These are phyloP conservation scores for Asbolus verrucosus DNA, from an alignment of 1,140 invertebrate species.

Conservation along the genomic window DNA sequence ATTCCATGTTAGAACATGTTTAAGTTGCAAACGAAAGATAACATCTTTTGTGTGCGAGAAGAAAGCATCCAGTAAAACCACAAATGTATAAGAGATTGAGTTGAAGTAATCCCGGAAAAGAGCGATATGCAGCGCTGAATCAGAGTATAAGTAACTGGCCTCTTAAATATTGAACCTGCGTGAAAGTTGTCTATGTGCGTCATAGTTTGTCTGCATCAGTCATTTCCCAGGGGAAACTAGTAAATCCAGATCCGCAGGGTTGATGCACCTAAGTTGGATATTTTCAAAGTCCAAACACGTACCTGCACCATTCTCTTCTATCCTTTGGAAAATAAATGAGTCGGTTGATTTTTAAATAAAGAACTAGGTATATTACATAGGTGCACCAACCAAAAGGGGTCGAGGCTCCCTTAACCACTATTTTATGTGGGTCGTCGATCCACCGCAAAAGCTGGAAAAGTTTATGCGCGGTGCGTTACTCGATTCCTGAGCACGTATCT, in stretches of 20 bases:
- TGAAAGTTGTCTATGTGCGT: neutral
- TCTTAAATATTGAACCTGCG: neutral
- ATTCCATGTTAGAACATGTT: no score
- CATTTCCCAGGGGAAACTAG: neutral
- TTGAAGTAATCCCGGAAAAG: conserved; percentile 7
- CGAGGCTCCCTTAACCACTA: conserved; percentile 26
- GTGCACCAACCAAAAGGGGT: conserved; percentile 19
- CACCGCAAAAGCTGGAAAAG: conserved; percentile 40
- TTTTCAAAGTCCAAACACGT: conserved; percentile 14
- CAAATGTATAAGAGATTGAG: conserved; percentile 9
- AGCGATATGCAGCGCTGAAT: conserved; percentile 24
- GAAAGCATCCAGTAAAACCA: no score
- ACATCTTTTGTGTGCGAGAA: no score
- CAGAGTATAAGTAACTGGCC: neutral
- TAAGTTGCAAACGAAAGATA: no score
- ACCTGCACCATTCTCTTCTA: neutral
- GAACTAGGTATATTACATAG: conserved; percentile 23
- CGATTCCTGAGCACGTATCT: conserved; percentile 46
- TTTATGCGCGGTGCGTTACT: conserved; percentile 41
- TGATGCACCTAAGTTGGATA: conserved; percentile 2
- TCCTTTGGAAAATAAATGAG: conserved; percentile 18
- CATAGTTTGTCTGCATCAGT: neutral
- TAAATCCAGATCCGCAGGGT: neutral
- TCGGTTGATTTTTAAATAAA: conserved; percentile 27
- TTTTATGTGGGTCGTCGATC: conserved; percentile 35